A percentile compares a stretch with the other conserved stretches of the same genome.
Conservation (phyloP, 2,888 invertebrate genomes). For the Xanthorhoe designata region DNA sequence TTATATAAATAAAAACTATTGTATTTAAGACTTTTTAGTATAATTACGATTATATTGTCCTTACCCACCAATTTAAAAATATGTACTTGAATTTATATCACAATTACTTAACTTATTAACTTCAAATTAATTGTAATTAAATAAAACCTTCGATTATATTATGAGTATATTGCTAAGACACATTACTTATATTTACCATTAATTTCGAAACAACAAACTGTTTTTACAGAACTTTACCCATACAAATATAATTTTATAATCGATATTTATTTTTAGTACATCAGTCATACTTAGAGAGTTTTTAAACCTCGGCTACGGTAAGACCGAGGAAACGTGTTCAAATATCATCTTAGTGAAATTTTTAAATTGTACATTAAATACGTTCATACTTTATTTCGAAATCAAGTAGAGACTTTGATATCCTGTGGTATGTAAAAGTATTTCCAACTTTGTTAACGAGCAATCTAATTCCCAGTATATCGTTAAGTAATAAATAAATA, state of each 20-base stretch:
- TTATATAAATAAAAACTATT: neutral
- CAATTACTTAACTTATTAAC: neutral
- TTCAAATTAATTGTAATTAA: no score
- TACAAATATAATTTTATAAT: neutral
- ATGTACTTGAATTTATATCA: constrained; percentile 2
- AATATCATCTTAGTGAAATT: no score
- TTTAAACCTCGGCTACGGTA: no score
- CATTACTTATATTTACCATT: no score
- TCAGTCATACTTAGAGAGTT: no score
- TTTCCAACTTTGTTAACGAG: neutral
- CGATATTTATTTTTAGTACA: neutral
- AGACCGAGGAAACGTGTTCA: no score
- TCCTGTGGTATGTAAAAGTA: neutral
- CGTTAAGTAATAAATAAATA: neutral
- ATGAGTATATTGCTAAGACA: no score
- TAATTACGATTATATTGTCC: constrained; percentile 31
- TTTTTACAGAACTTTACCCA: neutral
- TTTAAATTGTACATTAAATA: no score
- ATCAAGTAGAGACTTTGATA: neutral
- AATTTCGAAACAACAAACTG: no score
- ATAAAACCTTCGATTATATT: no score
- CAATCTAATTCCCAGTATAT: neutral
- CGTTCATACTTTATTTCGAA: neutral
- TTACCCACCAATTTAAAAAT: constrained; percentile 35
- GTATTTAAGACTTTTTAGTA: neutral